Conservation (phyloP, 2,113 vertebrate species). For the Machaerirhynchus nigripectus region DNA sequence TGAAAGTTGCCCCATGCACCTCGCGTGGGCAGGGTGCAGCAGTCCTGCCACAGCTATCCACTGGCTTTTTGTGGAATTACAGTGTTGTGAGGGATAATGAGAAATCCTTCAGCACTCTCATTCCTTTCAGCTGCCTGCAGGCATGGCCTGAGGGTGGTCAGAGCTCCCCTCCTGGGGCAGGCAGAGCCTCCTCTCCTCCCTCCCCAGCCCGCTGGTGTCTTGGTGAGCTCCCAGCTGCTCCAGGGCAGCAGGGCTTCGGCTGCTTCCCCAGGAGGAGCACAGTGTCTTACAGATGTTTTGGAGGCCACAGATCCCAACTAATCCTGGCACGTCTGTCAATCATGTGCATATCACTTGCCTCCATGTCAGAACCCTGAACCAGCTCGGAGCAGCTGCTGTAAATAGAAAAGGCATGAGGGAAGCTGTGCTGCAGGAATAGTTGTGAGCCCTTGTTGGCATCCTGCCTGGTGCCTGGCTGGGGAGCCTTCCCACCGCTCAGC, state of each 20-base stretch:
- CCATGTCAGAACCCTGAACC: background rate
- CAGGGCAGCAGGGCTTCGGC: background rate
- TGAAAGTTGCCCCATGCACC: background rate
- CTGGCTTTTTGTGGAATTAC: background rate
- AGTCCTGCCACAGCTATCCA: background rate
- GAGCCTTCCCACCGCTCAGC: background rate
- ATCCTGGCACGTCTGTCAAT: background rate
- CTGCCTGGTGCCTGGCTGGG: background rate
- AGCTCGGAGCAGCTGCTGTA: background rate
- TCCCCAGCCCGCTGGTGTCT: background rate
- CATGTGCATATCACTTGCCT: background rate
- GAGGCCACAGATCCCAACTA: background rate
- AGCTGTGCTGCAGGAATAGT: background rate
- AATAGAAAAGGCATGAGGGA: background rate
- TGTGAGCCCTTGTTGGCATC: background rate
- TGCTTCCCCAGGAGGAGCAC: background rate
- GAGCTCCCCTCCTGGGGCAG: background rate
- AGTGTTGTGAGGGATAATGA: background rate
- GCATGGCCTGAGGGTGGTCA: background rate
- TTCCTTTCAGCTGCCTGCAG: conserved; percentile 11
- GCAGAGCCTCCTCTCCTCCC: background rate
- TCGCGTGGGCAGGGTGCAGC: background rate
- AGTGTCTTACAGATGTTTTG: background rate
- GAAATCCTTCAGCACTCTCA: background rate
- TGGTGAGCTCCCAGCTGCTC: background rate